phyloP scores from a whole-genome alignment of 2,113 vertebrate species.

The Nerophis ophidion region DNA sequence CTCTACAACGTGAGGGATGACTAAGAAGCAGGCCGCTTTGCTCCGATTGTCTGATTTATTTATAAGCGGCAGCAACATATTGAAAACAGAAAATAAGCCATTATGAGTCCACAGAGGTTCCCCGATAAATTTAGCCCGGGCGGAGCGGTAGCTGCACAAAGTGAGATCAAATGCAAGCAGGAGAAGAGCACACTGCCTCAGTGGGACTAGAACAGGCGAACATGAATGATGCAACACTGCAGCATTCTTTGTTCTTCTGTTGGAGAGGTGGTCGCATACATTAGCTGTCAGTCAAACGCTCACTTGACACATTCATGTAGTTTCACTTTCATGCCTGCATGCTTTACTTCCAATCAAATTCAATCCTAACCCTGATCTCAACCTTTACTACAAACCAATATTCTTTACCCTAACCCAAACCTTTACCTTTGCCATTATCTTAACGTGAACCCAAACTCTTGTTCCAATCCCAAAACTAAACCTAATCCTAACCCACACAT shows the following conservation, averaged over 20 bases:
- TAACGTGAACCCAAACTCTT: no score
- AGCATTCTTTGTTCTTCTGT: conserved; percentile 6
- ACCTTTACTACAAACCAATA: no score
- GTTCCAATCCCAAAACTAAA: no score
- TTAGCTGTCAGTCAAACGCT: no score
- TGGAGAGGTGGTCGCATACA: not conserved
- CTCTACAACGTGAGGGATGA: no score
- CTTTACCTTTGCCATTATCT: no score
- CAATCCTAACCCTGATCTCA: not conserved
- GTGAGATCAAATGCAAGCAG: not conserved
- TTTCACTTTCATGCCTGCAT: no score
- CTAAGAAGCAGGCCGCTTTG: not conserved
- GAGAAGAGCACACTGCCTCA: not conserved
- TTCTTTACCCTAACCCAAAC: no score
- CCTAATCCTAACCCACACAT: not conserved
- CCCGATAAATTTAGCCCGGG: not conserved
- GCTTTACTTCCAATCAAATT: no score
- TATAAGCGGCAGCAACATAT: not conserved
- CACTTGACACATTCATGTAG: no score
- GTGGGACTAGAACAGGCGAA: conserved; percentile 37
- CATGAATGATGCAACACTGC: conserved; percentile 54
- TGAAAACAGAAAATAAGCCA: not conserved
- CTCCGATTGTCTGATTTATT: not conserved
- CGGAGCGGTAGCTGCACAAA: not conserved
- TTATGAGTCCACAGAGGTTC: no score